Evolutionary conservation across 2,888 invertebrate species (phyloP), one percentile per base, ranked within the genome.

Genomic region (Branchipolynoe longqiensis): DNA sequence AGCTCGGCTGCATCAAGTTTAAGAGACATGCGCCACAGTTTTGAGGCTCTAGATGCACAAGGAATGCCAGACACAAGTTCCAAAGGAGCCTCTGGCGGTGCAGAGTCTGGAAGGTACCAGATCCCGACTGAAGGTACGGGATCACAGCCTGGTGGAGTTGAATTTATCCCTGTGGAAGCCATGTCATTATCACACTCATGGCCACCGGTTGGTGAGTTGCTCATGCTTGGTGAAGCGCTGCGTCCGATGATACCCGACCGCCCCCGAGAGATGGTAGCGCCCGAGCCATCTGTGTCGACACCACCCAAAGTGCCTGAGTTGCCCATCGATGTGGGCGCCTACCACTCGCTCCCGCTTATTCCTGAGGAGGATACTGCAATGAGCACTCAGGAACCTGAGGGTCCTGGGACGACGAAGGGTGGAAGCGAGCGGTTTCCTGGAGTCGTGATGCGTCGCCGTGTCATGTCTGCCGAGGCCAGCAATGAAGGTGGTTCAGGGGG

Each of bases 361-460:
- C 78, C 48, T 0, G 78, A 78, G 31, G 78, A 69, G 69, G 36
- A 33, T 14, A 12, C 69, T 1, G 22, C 69, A 2, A 12, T 18
- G 6, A 8, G 14, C 3, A 14, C 31, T 1, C 1, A 4, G 12
- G 3, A 12, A n/a, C 28, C 41, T 25, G 78, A 78, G 41, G 48
- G 18, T 0, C 18, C 22, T 18, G 31, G 6, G 18, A 28, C 41
- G 14, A 8, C 48, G 6, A 25, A n/a, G 8, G n/a, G 14, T n/a
- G 8, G 14, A 12, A 14, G 12, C 62, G 48, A 48, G 14, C 41
- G 78, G 48, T 78, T 78, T 48, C 78, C 78, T 0, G 78, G 78
- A 4, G 78, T 78, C 3, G 54, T 78, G 4, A 41, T 78, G 48
- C 25, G 78, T 28, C 25, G 41, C 3, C 22, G 28, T 1, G 54